phyloP scores from a whole-genome alignment of 1,140 invertebrate species.

The Hestina assimilis region DNA sequence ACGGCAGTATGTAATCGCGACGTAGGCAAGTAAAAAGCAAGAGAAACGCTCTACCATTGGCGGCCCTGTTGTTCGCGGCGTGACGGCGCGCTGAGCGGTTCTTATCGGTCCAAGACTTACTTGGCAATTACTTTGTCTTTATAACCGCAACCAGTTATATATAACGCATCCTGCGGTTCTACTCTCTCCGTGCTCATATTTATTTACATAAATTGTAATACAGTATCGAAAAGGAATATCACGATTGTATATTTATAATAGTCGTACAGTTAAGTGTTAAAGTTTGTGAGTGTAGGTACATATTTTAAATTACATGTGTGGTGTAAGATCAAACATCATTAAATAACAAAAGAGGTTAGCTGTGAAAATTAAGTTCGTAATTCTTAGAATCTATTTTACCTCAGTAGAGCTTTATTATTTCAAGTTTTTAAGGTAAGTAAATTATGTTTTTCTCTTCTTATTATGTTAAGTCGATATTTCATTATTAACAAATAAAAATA shows the following conservation, averaged over 20 bases:
- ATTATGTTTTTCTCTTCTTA: too few species aligned
- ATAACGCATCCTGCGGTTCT: slow-evolving; percentile 6
- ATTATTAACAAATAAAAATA: too few species aligned
- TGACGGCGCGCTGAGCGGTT: slow-evolving; percentile 38
- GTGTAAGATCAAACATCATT: too few species aligned
- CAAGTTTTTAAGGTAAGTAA: too few species aligned
- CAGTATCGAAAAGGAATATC: not conserved
- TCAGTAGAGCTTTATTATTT: too few species aligned
- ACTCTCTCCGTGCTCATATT: slow-evolving; percentile 15
- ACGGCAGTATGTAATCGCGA: slow-evolving; percentile 6
- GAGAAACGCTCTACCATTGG: slow-evolving; percentile 31
- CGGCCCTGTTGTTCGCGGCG: slow-evolving; percentile 49
- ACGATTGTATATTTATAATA: slow-evolving; percentile 3
- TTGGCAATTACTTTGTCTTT: not conserved
- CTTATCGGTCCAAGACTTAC: slow-evolving; percentile 36
- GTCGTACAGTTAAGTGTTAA: slow-evolving; percentile 2
- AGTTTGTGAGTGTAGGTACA: not conserved
- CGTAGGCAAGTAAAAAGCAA: slow-evolving; percentile 29
- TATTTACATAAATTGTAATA: slow-evolving; percentile 16
- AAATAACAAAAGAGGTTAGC: too few species aligned
- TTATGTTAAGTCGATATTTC: too few species aligned
- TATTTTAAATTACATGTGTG: too few species aligned
- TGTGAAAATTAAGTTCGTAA: too few species aligned
- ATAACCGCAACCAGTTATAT: slow-evolving; percentile 3
- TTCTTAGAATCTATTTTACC: too few species aligned